phyloP scores from a whole-genome alignment of 2,113 vertebrate genomes.

The Proterorhinus semilunaris region DNA sequence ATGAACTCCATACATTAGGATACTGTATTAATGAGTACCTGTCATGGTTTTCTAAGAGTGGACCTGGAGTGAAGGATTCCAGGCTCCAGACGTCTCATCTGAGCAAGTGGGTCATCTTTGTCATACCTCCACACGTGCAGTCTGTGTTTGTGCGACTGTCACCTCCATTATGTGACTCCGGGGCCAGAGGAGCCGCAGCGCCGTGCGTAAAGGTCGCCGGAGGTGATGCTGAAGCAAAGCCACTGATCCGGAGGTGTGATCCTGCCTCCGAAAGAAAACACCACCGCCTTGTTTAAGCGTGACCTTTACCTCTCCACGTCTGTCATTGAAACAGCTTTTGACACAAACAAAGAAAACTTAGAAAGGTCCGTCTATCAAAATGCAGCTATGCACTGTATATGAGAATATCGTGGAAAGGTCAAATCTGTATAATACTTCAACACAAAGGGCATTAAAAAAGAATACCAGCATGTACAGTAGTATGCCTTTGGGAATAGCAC shows the following conservation, averaged over 20 bases:
- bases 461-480: too few relatives aligned
- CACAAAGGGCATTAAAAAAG: too few relatives aligned
- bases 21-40: too few relatives aligned
- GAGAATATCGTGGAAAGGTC: background rate
- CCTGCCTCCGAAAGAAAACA: conserved; percentile 18
- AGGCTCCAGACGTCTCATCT: background rate
- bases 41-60: background rate
- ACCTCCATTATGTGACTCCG: conserved; percentile 10
- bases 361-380: background rate
- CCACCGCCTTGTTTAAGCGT: background rate
- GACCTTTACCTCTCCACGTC: conserved; percentile 25
- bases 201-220: conserved; percentile 17
- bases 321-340: background rate
- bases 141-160: background rate
- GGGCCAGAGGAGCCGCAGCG: conserved; percentile 8
- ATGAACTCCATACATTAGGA: too few relatives aligned
- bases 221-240: conserved; percentile 19
- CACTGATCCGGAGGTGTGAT: conserved; percentile 11
- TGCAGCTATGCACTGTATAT: background rate
- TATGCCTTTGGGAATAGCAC: too few relatives aligned
- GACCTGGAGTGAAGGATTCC: background rate
- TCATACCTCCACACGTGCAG: background rate
- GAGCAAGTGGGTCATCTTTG: background rate
- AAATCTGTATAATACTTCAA: background rate
- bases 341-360: background rate